phyloP scores from a whole-genome alignment of 2,113 vertebrate species.

The Uria aalge region DNA sequence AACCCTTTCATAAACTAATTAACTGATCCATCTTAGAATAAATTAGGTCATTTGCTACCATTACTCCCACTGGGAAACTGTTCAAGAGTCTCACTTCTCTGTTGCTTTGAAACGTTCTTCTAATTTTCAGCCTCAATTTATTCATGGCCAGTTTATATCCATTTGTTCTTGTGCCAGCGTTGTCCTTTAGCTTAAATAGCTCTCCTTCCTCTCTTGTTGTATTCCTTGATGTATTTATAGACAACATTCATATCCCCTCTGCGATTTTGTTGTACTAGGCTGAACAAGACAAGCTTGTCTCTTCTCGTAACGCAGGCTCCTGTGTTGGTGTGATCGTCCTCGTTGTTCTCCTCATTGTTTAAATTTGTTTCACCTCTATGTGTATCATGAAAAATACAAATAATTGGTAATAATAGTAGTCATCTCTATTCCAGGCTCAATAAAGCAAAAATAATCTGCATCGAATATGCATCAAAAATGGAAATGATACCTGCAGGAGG shows the following conservation, averaged over 20 bases:
- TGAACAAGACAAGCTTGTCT: neutral
- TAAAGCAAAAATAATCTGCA: neutral
- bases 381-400: neutral
- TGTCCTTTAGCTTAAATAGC: slow-evolving; percentile 48
- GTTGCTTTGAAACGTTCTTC: slow-evolving; percentile 16
- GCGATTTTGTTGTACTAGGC: neutral
- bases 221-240: slow-evolving; percentile 54
- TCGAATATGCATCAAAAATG: neutral
- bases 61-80: neutral
- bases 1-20: slow-evolving; percentile 42
- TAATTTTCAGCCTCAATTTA: slow-evolving; percentile 49
- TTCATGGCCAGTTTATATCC: slow-evolving; percentile 20
- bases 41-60: slow-evolving; percentile 33
- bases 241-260: neutral
- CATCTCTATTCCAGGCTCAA: neutral
- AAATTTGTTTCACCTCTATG: neutral
- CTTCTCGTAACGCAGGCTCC: neutral
- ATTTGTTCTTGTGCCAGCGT: slow-evolving; percentile 35
- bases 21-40: slow-evolving; percentile 31
- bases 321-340: neutral
- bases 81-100: slow-evolving; percentile 29
- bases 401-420: neutral
- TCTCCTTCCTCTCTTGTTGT: slow-evolving; percentile 21
- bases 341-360: neutral
- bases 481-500: neutral